phyloP scores from a whole-genome alignment of 2,113 vertebrate species.

The Syngnathus typhle region DNA sequence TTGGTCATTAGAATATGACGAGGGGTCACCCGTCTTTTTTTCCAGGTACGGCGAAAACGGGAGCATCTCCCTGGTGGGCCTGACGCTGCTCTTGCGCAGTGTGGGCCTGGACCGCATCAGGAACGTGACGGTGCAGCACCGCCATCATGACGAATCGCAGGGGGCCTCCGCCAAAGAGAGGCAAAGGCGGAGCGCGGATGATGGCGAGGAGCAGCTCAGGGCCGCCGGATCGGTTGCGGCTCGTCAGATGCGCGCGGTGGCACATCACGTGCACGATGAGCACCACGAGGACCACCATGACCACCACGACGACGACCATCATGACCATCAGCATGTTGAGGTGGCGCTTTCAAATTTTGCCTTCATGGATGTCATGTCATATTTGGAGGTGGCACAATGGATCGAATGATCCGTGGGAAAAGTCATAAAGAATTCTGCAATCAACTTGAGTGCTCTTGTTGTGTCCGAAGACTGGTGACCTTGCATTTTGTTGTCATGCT shows the following conservation, averaged over 20 bases:
- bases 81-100: constrained; percentile 79
- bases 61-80: constrained; percentile 80
- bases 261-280: not conserved
- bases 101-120: constrained; percentile 80
- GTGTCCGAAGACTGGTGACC: too few relatives aligned
- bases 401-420: too few relatives aligned
- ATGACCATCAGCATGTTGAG: constrained; percentile 27
- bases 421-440: too few relatives aligned
- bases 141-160: constrained; percentile 7
- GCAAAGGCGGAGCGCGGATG: constrained; percentile 22
- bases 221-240: constrained; percentile 20
- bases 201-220: not conserved
- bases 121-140: constrained; percentile 70
- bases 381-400: too few relatives aligned
- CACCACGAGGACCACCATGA: not conserved
- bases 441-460: too few relatives aligned
- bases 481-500: not conserved
- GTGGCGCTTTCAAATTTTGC: constrained; percentile 17
- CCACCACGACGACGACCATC: not conserved
- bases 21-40: too few relatives aligned
- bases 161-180: not conserved
- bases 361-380: too few relatives aligned
- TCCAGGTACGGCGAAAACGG: constrained; percentile 79
- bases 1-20: not conserved
- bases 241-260: not conserved